phyloP scores from a whole-genome alignment of 2,888 invertebrate species.

The Steinernema scapterisci region DNA sequence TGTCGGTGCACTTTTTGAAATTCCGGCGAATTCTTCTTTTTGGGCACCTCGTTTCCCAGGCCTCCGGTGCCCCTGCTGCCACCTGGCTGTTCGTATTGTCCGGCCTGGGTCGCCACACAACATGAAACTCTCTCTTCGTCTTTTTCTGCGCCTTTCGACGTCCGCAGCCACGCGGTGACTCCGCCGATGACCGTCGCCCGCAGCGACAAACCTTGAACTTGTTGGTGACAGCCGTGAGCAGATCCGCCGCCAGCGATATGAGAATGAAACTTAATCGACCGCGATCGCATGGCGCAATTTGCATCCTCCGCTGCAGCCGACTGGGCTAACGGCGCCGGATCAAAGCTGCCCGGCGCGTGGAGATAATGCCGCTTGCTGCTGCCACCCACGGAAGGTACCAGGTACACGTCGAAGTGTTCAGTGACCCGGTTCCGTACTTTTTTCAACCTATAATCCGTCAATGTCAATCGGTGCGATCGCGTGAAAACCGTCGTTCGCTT shows the following conservation, averaged over 20 bases:
- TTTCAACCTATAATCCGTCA: constrained; percentile 5
- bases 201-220: constrained; percentile 32
- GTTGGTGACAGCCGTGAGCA: constrained; percentile 27
- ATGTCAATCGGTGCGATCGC: constrained; percentile 1
- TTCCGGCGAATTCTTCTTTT: constrained; percentile 14
- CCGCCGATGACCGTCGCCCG: constrained; percentile 32
- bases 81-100: constrained; percentile 7
- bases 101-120: constrained; percentile 20
- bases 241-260: constrained; percentile 6
- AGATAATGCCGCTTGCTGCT: background rate
- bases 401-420: background rate
- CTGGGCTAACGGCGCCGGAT: background rate
- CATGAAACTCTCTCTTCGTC: constrained; percentile 25
- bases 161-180: background rate
- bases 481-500: background rate
- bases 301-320: background rate
- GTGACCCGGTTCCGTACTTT: constrained; percentile 20
- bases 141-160: constrained; percentile 11
- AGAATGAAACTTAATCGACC: constrained; percentile 32
- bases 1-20: constrained; percentile 16
- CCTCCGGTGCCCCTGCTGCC: background rate
- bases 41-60: background rate
- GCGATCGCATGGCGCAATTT: constrained; percentile 19
- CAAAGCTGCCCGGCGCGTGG: background rate
- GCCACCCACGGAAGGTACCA: constrained; percentile 9